Conservation (phyloP, 2,888 invertebrate genomes). For the Andrena bucephala region DNA sequence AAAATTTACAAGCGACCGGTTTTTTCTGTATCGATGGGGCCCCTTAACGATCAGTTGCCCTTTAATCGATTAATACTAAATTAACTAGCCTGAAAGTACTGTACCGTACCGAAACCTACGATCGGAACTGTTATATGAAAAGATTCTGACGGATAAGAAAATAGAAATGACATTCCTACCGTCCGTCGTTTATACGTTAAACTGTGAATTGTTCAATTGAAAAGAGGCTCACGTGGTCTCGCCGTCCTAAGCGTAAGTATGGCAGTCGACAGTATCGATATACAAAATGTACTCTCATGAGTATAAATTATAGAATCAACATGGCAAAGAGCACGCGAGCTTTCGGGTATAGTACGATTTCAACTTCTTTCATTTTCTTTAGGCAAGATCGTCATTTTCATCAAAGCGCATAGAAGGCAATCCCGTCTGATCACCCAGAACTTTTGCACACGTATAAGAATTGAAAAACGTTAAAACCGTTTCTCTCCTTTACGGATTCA, state of each 20-base stretch:
- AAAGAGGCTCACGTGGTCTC: conserved; percentile 55
- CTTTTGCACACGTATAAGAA: conserved; percentile 23
- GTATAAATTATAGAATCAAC: conserved; percentile 53
- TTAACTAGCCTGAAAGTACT: conserved; percentile 56
- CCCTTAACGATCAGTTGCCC: conserved; percentile 5
- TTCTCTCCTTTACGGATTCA: conserved; percentile 33
- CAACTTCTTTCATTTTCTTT: conserved; percentile 24
- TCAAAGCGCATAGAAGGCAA: conserved; percentile 27
- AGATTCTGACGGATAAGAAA: conserved; percentile 59
- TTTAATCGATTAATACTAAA: conserved; percentile 49
- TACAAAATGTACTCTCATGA: conserved; percentile 51
- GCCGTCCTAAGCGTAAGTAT: conserved; percentile 67
- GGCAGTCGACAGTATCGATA: conserved; percentile 66
- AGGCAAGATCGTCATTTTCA: conserved; percentile 53
- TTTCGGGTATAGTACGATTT: conserved; percentile 44
- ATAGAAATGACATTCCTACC: conserved; percentile 57
- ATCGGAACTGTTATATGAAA: conserved; percentile 31
- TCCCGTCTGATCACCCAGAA: conserved; percentile 3
- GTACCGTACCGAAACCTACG: conserved; percentile 38
- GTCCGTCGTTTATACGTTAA: conserved; percentile 30
- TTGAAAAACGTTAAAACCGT: conserved; percentile 34
- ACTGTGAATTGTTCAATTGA: conserved; percentile 50
- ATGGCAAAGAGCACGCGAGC: conserved; percentile 52
- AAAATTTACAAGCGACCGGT: conserved; percentile 6
- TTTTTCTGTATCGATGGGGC: conserved; percentile 2